Percentiles rank a stretch among this genome's conserved stretches.
Conservation (phyloP, 2,888 invertebrate genomes). For the Digitonthophagus gazella region DNA sequence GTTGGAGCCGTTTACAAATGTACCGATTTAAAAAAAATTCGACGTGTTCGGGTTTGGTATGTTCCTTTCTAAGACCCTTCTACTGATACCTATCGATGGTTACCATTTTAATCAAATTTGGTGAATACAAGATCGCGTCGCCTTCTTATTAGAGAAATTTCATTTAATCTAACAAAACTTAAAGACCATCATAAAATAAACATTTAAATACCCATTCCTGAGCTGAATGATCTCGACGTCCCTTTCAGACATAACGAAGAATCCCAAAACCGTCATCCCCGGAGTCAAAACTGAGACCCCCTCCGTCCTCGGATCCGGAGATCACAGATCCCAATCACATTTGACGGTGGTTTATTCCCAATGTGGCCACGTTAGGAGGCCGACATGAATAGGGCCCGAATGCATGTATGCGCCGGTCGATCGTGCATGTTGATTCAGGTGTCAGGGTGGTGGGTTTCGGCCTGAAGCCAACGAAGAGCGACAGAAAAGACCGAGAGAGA, state of each 20-base stretch:
- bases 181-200: too few relatives aligned
- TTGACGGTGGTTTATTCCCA: constrained; percentile 41
- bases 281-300: background rate
- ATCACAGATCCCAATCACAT: constrained; percentile 41
- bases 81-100: too few relatives aligned
- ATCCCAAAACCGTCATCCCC: background rate
- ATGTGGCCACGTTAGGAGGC: constrained; percentile 37
- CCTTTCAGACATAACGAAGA: background rate
- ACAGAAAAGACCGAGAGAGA: constrained; percentile 21
- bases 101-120: too few relatives aligned
- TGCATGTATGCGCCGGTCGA: constrained; percentile 38
- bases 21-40: too few relatives aligned
- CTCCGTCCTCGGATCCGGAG: constrained; percentile 23
- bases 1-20: too few relatives aligned
- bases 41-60: too few relatives aligned
- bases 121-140: too few relatives aligned
- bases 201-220: too few relatives aligned
- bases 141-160: too few relatives aligned
- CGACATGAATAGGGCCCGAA: constrained; percentile 36
- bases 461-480: constrained; percentile 25
- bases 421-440: constrained; percentile 43
- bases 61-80: too few relatives aligned
- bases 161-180: too few relatives aligned
- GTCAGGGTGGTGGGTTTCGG: constrained; percentile 27
- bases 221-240: background rate